Conservation (phyloP, 2,113 vertebrate genomes). For the Sakesphorus luctuosus region DNA sequence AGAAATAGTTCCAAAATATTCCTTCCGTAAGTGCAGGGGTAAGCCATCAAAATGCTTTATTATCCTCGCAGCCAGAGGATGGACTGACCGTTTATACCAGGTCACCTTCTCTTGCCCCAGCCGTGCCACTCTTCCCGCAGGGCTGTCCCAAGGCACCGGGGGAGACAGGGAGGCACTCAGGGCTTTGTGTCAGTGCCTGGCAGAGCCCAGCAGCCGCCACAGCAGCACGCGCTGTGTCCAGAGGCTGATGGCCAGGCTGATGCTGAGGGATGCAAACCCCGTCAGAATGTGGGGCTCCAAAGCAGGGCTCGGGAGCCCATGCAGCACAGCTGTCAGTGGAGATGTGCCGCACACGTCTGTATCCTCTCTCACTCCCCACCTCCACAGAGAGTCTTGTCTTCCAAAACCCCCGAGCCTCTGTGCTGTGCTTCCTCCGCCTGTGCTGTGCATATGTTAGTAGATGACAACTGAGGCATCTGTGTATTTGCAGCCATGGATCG, state of each 20-base stretch:
- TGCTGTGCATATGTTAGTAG: neutral
- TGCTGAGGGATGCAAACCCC: neutral
- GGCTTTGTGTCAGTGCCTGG: neutral
- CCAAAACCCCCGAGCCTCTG: neutral
- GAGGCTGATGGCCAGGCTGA: neutral
- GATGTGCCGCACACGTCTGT: neutral
- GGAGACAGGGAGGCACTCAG: neutral
- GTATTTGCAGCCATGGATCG: neutral
- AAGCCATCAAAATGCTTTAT: neutral
- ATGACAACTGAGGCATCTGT: constrained; percentile 40
- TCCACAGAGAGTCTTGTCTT: neutral
- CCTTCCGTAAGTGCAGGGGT: neutral
- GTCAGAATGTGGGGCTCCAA: neutral
- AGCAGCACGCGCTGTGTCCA: neutral
- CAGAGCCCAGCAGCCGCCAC: neutral
- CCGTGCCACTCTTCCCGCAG: neutral
- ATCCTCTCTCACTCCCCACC: neutral
- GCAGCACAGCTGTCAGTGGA: accelerated
- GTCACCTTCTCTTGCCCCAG: neutral
- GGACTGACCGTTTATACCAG: neutral
- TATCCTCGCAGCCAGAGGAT: neutral
- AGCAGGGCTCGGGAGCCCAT: neutral
- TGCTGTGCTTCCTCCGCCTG: neutral
- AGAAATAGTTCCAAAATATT: neutral
- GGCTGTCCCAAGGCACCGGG: neutral